Evolutionary conservation across 2,888 invertebrate genomes (phyloP).

Genomic region (Romanomermis culicivorax): DNA sequence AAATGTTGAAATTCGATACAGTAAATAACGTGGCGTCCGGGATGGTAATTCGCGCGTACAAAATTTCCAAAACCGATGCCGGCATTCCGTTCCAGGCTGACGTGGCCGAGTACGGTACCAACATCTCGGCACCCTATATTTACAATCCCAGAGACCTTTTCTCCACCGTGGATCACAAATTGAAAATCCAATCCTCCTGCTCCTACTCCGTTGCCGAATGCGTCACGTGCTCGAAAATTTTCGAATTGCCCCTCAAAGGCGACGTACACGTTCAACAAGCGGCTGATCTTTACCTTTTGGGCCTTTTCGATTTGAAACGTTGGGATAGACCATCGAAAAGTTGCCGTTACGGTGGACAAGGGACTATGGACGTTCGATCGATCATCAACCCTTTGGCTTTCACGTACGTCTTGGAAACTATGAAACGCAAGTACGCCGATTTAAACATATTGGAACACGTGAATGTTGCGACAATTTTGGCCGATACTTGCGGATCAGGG

Average conservation of each 20-base stretch:
- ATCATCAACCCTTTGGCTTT: constrained; percentile 9
- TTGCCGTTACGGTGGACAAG: not conserved
- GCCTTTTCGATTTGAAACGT: constrained; percentile 8
- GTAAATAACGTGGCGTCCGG: too few species aligned
- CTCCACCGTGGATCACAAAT: too few species aligned
- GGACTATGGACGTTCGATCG: not conserved
- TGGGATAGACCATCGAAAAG: not conserved
- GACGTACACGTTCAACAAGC: not conserved
- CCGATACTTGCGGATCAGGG: constrained; percentile 4
- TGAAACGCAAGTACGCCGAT: constrained; percentile 3
- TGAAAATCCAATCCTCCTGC: not conserved
- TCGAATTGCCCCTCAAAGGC: not conserved
- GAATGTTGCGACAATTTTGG: constrained; percentile 5
- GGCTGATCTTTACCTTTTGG: constrained; percentile 9
- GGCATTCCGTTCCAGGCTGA: too few species aligned
- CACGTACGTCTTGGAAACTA: constrained; percentile 10
- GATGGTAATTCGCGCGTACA: too few species aligned
- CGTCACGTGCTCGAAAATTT: not conserved
- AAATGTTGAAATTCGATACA: too few species aligned
- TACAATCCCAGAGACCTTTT: too few species aligned
- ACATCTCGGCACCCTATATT: too few species aligned
- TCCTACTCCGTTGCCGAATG: not conserved
- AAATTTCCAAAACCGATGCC: too few species aligned
- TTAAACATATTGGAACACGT: constrained; percentile 7
- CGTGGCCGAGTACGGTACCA: too few species aligned